A percentile compares a stretch with the other conserved stretches of the same genome.
Conservation (phyloP, 1,140 invertebrate species). For the Pogonomyrmex californicus region DNA sequence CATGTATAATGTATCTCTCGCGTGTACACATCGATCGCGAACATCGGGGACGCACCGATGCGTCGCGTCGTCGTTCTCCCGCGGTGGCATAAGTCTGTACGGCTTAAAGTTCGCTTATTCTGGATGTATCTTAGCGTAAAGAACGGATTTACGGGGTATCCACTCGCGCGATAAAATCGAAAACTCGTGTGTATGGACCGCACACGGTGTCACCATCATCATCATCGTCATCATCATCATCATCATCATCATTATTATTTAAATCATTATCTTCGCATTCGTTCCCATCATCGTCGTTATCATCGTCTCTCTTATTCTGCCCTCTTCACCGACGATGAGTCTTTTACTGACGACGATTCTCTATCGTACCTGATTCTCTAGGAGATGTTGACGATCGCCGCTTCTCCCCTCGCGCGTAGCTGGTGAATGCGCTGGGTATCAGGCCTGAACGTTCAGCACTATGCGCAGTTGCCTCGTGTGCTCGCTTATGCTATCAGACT, state of each 20-base stretch:
- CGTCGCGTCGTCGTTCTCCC: constrained; percentile 43
- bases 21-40: constrained; percentile 55
- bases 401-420: constrained; percentile 14
- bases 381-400: constrained; percentile 37
- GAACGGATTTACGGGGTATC: constrained; percentile 54
- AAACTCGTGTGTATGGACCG: constrained; percentile 61
- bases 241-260: background rate
- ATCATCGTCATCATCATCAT: constrained; percentile 24
- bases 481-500: constrained; percentile 71
- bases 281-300: constrained; percentile 35
- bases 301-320: constrained; percentile 1
- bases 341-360: constrained; percentile 48
- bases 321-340: constrained; percentile 15
- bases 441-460: constrained; percentile 88
- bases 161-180: constrained; percentile 62
- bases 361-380: constrained; percentile 47
- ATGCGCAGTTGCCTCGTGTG: constrained; percentile 87
- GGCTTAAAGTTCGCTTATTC: constrained; percentile 60
- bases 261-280: background rate
- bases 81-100: constrained; percentile 44
- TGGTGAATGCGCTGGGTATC: constrained; percentile 77
- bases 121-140: constrained; percentile 67
- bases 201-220: constrained; percentile 51
- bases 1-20: constrained; percentile 47
- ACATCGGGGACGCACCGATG: constrained; percentile 60